Evolutionary conservation across 2,113 vertebrate species (phyloP).

Genomic region (Dipodomys ordii): DNA sequence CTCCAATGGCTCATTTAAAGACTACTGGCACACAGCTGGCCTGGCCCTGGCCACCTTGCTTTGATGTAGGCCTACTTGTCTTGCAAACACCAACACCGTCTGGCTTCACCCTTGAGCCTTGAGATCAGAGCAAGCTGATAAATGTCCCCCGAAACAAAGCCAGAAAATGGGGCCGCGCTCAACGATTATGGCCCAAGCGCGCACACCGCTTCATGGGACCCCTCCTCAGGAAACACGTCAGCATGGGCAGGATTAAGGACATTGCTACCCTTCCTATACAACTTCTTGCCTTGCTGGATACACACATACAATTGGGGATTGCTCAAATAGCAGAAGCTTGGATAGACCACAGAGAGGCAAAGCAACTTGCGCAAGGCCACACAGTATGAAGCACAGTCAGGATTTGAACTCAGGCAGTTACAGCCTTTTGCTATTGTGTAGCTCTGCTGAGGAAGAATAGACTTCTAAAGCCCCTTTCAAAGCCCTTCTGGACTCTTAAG

Average conservation of each 20-base stretch:
- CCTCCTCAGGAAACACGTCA: no score
- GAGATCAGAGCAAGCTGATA: neutral
- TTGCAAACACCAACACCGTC: neutral
- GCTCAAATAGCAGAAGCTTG: neutral
- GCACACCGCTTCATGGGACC: no score
- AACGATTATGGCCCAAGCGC: no score
- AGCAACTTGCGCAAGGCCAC: neutral
- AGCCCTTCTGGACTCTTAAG: neutral
- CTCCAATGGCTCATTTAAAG: no score
- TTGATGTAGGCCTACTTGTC: neutral
- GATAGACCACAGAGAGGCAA: neutral
- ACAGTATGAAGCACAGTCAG: neutral
- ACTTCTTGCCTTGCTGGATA: neutral
- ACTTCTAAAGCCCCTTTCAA: neutral
- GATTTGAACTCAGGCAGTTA: slow-evolving; percentile 3
- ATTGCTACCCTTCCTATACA: neutral
- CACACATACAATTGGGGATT: neutral
- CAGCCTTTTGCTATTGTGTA: neutral
- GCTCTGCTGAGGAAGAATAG: neutral
- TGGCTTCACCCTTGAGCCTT: neutral
- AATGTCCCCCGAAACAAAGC: neutral
- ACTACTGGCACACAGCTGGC: neutral
- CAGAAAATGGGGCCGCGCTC: neutral
- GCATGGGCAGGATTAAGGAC: no score
- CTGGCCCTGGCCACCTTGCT: neutral